Evolutionary conservation across 1,140 invertebrate genomes (phyloP), one percentile per base, ranked within the genome.

Genomic region (Monomorium pharaonis): DNA sequence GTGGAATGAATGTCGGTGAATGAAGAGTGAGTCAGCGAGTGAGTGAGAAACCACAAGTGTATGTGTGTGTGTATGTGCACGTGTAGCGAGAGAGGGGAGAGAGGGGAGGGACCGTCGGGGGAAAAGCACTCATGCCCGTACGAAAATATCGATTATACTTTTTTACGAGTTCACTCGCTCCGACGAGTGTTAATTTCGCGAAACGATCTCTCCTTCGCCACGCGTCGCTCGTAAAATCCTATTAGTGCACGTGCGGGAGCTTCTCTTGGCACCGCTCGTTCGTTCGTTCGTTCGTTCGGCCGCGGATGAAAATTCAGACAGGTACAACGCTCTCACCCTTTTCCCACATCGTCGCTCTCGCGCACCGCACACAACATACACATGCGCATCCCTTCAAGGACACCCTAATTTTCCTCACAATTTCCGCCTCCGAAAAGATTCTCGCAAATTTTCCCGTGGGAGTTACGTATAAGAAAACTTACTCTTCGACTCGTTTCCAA

Each of bases 141-240:
- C 89, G 81, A 92, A 91, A 92, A 92, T 92, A 92, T 92, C 88
- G 92, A 92, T 92, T 92, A 91, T 92, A 89, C 88, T 91, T 90
- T 89, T 91, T 92, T 91, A 89, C 84, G 78, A 85, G 86, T 86
- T 89, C 88, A 88, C 81, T 85, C 88, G 75, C 86, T 86, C 63
- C 83, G 74, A 69, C 86, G 89, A 85, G 89, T 91, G 90, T 91
- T 89, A 91, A 91, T 90, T 91, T 91, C 90, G 89, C 86, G 89
- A 90, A 91, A 91, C 86, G 83, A 62, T 72, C 78, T 86, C 80
- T 81, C 86, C 88, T 84, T 85, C 77, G 85, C 86, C 88, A 88
- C 89, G 88, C 88, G 85, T 85, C 81, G 70, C 86, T 85, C 90
- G 91, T 89, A 92, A 91, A 92, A 90, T 88, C 89, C 91, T 86